A percentile compares a stretch with the other conserved stretches of the same genome.
These are phyloP conservation scores for Stigmatopora argus DNA, from an alignment of 2,113 vertebrate species.

Conservation along the genomic window DNA sequence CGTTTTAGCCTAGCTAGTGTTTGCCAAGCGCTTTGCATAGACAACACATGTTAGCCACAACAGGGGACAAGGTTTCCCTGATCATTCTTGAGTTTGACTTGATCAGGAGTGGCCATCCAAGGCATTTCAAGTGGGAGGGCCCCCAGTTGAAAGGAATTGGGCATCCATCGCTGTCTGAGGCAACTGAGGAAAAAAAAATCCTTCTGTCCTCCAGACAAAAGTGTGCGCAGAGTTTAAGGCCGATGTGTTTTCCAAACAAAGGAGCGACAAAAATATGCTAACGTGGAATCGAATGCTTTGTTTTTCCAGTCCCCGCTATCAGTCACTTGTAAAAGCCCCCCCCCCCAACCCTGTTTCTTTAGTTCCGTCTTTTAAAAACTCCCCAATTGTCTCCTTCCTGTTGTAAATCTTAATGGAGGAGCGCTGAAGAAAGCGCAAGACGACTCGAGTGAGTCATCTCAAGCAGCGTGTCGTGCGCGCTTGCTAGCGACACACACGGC, in stretches of 20 bases:
- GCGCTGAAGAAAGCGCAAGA: constrained; percentile 42
- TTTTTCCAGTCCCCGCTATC: constrained; percentile 12
- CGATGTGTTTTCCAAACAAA: constrained; percentile 43
- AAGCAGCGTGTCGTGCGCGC: constrained; percentile 33
- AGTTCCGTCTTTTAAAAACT: constrained; percentile 10
- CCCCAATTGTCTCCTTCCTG: constrained; percentile 46
- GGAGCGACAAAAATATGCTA: constrained; percentile 4
- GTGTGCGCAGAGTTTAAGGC: constrained; percentile 37
- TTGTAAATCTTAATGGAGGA: constrained; percentile 62
- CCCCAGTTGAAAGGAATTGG: too few relatives aligned
- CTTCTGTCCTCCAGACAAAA: too few relatives aligned
- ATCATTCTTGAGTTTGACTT: too few relatives aligned
- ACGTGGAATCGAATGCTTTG: not conserved
- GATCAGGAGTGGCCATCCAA: too few relatives aligned
- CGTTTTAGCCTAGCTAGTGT: too few relatives aligned
- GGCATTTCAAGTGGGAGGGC: too few relatives aligned
- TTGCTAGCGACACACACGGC: constrained; percentile 19
- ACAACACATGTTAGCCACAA: too few relatives aligned
- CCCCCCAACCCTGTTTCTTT: constrained; percentile 12
- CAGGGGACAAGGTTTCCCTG: too few relatives aligned
- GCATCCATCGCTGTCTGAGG: too few relatives aligned
- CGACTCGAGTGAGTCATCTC: constrained; percentile 62
- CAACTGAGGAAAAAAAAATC: too few relatives aligned
- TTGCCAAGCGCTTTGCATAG: too few relatives aligned
- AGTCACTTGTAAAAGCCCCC: constrained; percentile 20